Percentiles rank a stretch among this genome's conserved stretches.
Evolutionary conservation across 2,797 vertebrate genomes (phyloP).

Genomic region (Artibeus jamaicensis): DNA sequence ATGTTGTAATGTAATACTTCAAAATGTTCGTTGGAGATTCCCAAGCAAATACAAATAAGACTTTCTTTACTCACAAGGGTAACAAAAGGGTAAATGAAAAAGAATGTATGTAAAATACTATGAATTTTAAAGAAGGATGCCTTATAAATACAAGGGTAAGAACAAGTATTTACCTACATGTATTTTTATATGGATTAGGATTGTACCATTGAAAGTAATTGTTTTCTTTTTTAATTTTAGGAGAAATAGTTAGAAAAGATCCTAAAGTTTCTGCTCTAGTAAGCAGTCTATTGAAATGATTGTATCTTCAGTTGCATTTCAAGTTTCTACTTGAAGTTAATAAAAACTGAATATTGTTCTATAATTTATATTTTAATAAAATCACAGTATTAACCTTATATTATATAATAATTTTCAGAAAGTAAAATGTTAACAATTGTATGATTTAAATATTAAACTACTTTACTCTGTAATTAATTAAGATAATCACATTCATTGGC

Average conservation of each 20-base stretch:
- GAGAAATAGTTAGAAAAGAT: background rate
- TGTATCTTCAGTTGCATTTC: background rate
- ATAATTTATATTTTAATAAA: background rate
- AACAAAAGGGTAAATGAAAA: background rate
- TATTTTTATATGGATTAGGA: background rate
- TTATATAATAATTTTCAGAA: background rate
- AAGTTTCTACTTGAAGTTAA: background rate
- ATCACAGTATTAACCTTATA: background rate
- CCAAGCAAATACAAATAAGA: background rate
- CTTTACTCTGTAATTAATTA: background rate
- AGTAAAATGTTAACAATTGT: background rate
- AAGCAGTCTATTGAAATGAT: background rate
- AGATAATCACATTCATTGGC: background rate
- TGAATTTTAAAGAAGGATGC: background rate
- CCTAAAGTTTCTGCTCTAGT: background rate
- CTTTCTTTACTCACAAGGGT: background rate
- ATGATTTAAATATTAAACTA: conserved; percentile 1
- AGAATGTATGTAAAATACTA: background rate
- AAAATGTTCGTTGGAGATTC: background rate
- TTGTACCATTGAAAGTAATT: background rate
- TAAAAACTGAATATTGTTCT: background rate
- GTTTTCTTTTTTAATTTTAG: background rate
- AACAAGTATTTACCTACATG: background rate
- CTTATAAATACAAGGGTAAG: background rate
- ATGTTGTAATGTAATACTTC: background rate